Conservation (phyloP, 92 coral and sea anemone genomes). For the Metridium senile region DNA sequence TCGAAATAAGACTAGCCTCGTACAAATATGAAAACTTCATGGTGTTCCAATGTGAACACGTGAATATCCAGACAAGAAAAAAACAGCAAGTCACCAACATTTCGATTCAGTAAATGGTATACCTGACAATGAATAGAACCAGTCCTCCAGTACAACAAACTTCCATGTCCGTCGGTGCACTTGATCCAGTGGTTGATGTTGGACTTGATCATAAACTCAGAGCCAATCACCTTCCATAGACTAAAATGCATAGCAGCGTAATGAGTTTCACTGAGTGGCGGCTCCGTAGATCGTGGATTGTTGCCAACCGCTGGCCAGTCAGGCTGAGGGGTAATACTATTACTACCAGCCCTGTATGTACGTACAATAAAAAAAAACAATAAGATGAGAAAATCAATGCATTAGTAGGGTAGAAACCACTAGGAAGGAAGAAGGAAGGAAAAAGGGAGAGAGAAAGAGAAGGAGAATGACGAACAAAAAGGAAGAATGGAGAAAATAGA, state of each 20-base stretch:
- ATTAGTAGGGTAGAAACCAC: too few relatives aligned
- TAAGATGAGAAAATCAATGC: too few relatives aligned
- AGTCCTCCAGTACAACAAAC: slow-evolving; percentile 44
- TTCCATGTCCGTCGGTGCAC: slow-evolving; percentile 51
- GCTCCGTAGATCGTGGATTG: slow-evolving; percentile 49
- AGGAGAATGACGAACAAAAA: too few relatives aligned
- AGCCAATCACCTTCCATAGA: slow-evolving; percentile 53
- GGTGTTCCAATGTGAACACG: background rate
- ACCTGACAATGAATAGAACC: slow-evolving; percentile 48
- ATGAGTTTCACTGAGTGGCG: slow-evolving; percentile 56
- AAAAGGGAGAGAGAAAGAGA: too few relatives aligned
- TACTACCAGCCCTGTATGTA: slow-evolving; percentile 4
- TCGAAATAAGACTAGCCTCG: too few relatives aligned
- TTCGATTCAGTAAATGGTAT: too few relatives aligned
- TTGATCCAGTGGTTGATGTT: slow-evolving; percentile 76
- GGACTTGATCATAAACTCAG: slow-evolving; percentile 76
- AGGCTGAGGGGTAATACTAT: slow-evolving; percentile 71
- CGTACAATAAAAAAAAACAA: too few relatives aligned
- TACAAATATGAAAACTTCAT: too few relatives aligned
- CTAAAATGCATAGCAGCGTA: slow-evolving; percentile 59
- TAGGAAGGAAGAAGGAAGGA: too few relatives aligned
- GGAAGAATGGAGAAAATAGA: too few relatives aligned
- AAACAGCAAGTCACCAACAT: too few relatives aligned
- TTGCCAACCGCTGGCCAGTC: slow-evolving; percentile 47
- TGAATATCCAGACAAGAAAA: too few relatives aligned